These are phyloP conservation scores for Drosophila lutescens DNA, from an alignment of 2,888 invertebrate genomes.

Conservation along the genomic window DNA sequence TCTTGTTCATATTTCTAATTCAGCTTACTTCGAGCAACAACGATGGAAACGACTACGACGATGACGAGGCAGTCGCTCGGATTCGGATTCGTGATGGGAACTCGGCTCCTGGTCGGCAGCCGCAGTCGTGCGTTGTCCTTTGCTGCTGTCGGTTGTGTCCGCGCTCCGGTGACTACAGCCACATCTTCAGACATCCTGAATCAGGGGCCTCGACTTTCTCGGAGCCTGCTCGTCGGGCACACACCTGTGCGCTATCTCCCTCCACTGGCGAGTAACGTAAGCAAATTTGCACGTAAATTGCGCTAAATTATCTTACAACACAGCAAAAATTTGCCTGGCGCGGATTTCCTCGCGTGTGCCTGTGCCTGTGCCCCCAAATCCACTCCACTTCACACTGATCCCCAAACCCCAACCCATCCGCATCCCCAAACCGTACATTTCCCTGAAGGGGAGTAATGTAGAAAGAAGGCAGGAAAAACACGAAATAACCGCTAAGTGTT, in stretches of 20 bases:
- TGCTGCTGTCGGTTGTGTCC: constrained; percentile 77
- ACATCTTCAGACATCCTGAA: constrained; percentile 21
- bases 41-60: constrained; percentile 39
- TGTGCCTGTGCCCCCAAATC: constrained; percentile 12
- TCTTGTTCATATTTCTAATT: constrained; percentile 65
- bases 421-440: neutral
- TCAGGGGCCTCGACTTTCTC: constrained; percentile 47
- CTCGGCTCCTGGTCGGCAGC: constrained; percentile 38
- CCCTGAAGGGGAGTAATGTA: constrained; percentile 8
- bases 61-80: constrained; percentile 26
- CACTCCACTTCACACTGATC: constrained; percentile 11
- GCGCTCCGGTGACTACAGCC: constrained; percentile 49
- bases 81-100: constrained; percentile 12
- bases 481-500: constrained; percentile 77
- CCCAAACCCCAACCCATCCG: neutral
- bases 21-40: constrained; percentile 61
- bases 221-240: constrained; percentile 61
- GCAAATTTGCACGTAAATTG: constrained; percentile 78
- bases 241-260: constrained; percentile 67
- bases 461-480: constrained; percentile 39
- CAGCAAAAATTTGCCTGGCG: constrained; percentile 59
- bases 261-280: constrained; percentile 56
- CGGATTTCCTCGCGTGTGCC: constrained; percentile 52
- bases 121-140: constrained; percentile 79
- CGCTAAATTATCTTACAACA: constrained; percentile 71